These are phyloP conservation scores for Geotrypetes seraphini DNA, from an alignment of 2,797 vertebrate species.

Conservation along the genomic window DNA sequence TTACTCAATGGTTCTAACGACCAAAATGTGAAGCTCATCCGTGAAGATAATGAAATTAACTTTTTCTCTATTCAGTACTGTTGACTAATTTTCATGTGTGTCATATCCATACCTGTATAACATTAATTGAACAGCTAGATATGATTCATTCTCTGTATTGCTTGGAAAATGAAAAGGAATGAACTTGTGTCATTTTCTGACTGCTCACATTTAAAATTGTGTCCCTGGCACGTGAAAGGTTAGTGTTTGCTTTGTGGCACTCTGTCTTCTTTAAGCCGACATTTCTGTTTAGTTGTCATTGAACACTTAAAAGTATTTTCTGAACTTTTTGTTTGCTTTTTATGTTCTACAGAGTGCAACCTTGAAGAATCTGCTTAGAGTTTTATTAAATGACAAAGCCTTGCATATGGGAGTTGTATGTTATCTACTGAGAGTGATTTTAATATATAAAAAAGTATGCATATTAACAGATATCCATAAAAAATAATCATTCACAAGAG, in stretches of 20 bases:
- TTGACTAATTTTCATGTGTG: slow-evolving; percentile 9
- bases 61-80: slow-evolving; percentile 21
- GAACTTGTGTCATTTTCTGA: slow-evolving; percentile 15
- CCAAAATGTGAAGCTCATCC: background rate
- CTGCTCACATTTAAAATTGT: slow-evolving; percentile 13
- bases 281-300: slow-evolving; percentile 22
- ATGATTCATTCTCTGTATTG: slow-evolving; percentile 20
- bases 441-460: no score
- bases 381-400: no score
- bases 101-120: slow-evolving; percentile 14
- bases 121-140: slow-evolving; percentile 22
- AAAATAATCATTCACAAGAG: no score
- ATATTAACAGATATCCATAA: no score
- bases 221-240: slow-evolving; percentile 7
- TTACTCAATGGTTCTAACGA: no score
- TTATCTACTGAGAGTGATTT: no score
- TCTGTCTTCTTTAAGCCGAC: slow-evolving; percentile 20
- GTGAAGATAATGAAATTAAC: background rate
- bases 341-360: no score
- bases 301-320: slow-evolving; percentile 16
- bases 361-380: no score
- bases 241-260: slow-evolving; percentile 10
- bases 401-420: no score
- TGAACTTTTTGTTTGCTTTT: no score
- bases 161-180: slow-evolving; percentile 2